Base-by-base conservation (phyloP, 2,888 invertebrate genomes). In the Polyploca ridens region DNA sequence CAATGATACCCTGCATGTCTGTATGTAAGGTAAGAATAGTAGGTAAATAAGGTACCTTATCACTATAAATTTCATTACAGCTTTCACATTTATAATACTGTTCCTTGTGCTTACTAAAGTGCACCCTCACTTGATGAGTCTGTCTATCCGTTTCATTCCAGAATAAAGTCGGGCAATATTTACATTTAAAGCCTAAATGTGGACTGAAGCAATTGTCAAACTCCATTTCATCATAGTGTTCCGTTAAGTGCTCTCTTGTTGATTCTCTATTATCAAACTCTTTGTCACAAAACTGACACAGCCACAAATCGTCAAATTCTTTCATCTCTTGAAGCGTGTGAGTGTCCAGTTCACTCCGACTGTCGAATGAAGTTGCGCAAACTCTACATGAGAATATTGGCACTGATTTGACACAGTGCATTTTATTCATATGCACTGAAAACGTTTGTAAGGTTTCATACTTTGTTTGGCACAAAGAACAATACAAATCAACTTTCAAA, bases 131-230 rank as follows among this genome's bases (percentile, higher is more conserved):
- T 74, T 93, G 90, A 72, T 95, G 95, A 0, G 74, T 71, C 73
- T 94, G 93, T 62, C 94, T 82, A 38, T 94, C 94, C 0, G 86
- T 84, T 71, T 94, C 94, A 73, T 94, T 93, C 94, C 94, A 94
- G 70, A 94, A 94, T 64, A 93, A 73, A 11, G 84, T 90, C 0
- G 91, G 88, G 70, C 95, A 95, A 73, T 85, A 94, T 66, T 85
- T 87, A 73, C 95, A 95, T 72, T 93, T 94, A 65, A 94, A 94
- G 1, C 94, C 94, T 60, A 94, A 79, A 70, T 94, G 94, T 0
- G 94, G 90, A 69, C 93, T 90, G 65, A 92, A 93, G 70, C 94
- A 94, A 69, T 93, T 94, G 67, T 90, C 89, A 79, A 82, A 87
- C 60, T 91, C 90, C 44, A 89, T 76, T 1, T 69, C 69, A 59